Base-by-base conservation (phyloP, 92 coral and sea anemone species). In the Virgularia gustaviana region DNA sequence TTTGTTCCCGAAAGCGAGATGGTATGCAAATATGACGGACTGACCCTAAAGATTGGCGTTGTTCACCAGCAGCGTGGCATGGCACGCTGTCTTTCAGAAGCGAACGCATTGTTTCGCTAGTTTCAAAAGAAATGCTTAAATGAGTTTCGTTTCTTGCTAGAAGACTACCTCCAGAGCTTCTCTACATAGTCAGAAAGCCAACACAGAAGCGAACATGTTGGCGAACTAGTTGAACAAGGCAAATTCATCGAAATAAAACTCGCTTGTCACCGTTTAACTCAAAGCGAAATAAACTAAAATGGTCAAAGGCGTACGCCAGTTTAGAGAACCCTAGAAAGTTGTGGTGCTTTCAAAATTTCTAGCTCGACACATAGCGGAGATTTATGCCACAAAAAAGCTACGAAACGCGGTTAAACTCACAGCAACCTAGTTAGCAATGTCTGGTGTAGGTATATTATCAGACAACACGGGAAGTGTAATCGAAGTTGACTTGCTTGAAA, bases 51-150 rank as follows among this genome's bases (percentile, higher is more conserved):
- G 16, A 9, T 19, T 27, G 6, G 36, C 39, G 45, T 12, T 20
- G 16, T 31, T 68, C 15, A 68, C 75, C 75, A 68, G n/a, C n/a
- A n/a, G 61, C 75, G 75, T 68, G 75, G 59, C 60, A 47, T 22
- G 44, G 35, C 75, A 35, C 55, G 54, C 51, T 68, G n/a, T 6
- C 73, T 28, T 49, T 49, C 44, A 68, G 33, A 9, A 45, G 68
- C 32, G 13, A 42, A 23, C 13, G 47, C 51, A n/a, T 68, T 68
- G 75, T 68, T 68, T 66, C 33, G 60, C 47, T 10, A 27, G 47
- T 34, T 49, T 30, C 47, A 49, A 44, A 30, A 47, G 24, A 68
- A 68, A 43, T 49, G 18, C 47, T 49, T 31, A 49, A 30, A 44
- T 66, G 55, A 68, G 55, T 68, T 49, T 47, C 28, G 31, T 27